phyloP scores from a whole-genome alignment of 2,888 invertebrate genomes.

The Maniola hyperantus region DNA sequence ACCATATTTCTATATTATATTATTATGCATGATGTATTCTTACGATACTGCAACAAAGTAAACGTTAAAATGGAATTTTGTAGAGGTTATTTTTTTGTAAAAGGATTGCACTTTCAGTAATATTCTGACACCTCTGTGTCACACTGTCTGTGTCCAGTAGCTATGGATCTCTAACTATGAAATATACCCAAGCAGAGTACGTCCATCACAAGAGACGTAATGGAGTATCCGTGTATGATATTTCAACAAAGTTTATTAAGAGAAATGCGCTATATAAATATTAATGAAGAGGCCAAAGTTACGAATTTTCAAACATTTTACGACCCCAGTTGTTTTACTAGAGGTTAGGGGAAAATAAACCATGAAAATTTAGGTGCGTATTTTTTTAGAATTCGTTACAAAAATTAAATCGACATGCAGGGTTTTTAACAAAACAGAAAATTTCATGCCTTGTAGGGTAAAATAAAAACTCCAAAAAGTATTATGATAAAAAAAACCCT shows the following conservation, averaged over 20 bases:
- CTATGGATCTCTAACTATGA: neutral
- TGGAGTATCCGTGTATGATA: conserved; percentile 36
- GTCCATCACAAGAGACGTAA: conserved; percentile 20
- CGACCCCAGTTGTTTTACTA: neutral
- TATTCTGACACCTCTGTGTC: neutral
- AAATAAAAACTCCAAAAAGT: no score
- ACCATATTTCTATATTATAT: no score
- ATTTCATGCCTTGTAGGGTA: no score
- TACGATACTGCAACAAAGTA: no score
- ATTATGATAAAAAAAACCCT: no score
- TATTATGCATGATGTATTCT: no score
- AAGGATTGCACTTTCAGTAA: neutral
- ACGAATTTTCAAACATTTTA: conserved; percentile 22
- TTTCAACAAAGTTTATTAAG: conserved; percentile 30
- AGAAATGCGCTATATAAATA: conserved; percentile 28
- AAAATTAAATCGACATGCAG: neutral
- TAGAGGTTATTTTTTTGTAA: no score
- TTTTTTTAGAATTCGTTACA: neutral
- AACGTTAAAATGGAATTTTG: no score
- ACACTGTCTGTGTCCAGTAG: neutral
- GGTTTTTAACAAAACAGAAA: neutral
- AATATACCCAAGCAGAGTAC: conserved; percentile 3
- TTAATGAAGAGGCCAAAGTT: conserved; percentile 25
- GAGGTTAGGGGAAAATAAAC: neutral
- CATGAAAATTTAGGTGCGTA: neutral